phyloP scores from a whole-genome alignment of 2,888 invertebrate genomes.

The Biston stratarius region DNA sequence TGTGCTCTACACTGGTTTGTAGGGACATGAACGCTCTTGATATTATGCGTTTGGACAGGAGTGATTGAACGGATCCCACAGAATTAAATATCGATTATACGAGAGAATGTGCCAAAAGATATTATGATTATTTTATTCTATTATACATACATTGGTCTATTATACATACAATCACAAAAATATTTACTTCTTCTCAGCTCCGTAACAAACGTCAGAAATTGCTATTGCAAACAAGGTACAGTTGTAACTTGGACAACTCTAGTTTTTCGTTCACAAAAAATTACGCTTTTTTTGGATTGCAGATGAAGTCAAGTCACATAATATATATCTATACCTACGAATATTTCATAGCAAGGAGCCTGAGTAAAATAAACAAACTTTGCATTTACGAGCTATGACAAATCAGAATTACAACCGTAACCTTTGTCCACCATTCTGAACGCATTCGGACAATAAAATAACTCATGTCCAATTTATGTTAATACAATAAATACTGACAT shows the following conservation, averaged over 20 bases:
- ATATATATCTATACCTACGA: constrained; percentile 43
- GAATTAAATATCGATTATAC: constrained; percentile 41
- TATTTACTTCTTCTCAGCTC: too few species aligned
- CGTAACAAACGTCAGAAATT: too few species aligned
- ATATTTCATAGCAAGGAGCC: constrained; percentile 47
- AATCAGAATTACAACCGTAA: constrained; percentile 82
- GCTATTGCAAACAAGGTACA: neutral
- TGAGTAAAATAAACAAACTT: constrained; percentile 69
- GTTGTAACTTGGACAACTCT: too few species aligned
- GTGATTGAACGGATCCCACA: constrained; percentile 57
- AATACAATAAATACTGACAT: constrained; percentile 85
- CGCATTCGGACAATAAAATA: constrained; percentile 83
- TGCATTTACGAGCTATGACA: constrained; percentile 82
- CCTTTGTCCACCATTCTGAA: constrained; percentile 77
- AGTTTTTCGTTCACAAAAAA: too few species aligned
- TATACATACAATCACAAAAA: neutral
- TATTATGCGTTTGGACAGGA: constrained; percentile 62
- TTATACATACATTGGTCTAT: neutral
- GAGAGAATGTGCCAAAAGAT: constrained; percentile 2
- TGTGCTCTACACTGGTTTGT: constrained; percentile 57
- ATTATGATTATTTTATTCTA: constrained; percentile 16
- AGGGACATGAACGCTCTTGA: constrained; percentile 59
- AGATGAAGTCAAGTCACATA: neutral
- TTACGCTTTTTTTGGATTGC: too few species aligned
- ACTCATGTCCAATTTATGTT: constrained; percentile 86